These are phyloP conservation scores for Papilio demoleus DNA, from an alignment of 2,888 invertebrate genomes.

Conservation along the genomic window DNA sequence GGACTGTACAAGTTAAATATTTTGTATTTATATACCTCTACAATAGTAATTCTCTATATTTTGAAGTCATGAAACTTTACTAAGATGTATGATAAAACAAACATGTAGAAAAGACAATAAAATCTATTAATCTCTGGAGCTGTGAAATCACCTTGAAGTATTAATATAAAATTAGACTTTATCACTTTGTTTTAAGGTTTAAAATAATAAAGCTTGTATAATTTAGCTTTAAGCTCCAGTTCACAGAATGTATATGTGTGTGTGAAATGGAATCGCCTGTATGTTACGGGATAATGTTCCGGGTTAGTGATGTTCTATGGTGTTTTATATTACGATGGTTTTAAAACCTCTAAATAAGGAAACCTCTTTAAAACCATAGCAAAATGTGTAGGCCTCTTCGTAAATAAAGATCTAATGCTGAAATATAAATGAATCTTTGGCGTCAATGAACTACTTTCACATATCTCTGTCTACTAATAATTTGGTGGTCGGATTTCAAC, in stretches of 20 bases:
- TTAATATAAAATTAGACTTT: constrained; percentile 4
- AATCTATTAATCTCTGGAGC: constrained; percentile 33
- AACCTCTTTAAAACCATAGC: too few species aligned
- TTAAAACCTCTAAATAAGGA: too few species aligned
- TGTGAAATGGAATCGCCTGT: constrained; percentile 25
- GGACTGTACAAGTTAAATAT: neutral
- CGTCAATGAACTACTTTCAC: too few species aligned
- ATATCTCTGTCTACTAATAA: too few species aligned
- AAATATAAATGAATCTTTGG: too few species aligned
- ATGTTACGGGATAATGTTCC: constrained; percentile 50
- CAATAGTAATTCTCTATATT: constrained; percentile 5
- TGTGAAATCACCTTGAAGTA: constrained; percentile 31
- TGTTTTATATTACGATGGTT: neutral
- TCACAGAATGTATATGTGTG: constrained; percentile 32
- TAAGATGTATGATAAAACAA: constrained; percentile 24
- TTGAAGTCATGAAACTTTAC: constrained; percentile 19
- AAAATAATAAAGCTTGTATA: neutral
- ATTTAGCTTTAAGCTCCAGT: constrained; percentile 40
- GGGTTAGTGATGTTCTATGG: constrained; percentile 44
- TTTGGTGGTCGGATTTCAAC: too few species aligned
- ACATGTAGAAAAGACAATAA: constrained; percentile 38
- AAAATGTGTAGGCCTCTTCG: too few species aligned
- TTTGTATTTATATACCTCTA: neutral
- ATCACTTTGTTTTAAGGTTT: neutral
- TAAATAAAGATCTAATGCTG: too few species aligned